Base-by-base conservation (phyloP, 2,797 vertebrate species). In the Danio aesculapii region DNA sequence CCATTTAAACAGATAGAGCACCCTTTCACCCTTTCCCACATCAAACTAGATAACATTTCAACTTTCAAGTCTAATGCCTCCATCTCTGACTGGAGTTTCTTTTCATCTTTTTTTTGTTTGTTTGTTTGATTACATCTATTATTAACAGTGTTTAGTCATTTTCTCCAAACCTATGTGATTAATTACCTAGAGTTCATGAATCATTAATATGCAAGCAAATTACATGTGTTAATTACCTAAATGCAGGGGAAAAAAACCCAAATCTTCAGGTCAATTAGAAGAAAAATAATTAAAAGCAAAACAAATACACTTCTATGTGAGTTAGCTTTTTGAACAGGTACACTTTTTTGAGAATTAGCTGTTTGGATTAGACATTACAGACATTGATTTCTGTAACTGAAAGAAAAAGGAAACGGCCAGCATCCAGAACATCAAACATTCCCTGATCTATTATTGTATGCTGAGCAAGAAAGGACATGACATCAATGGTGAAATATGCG, bases 401-500 rank as follows among this genome's bases (percentile, higher is more conserved):
- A 59, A 50, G 50, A 52, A 49, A 74, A 70, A 75, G 53, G 61
- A 52, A 47, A 19, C 8, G 17, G 30, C 30, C 1, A 2, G 44
- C 30, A n/a, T 73, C 47, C 61, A 73, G 43, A 49, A 47, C 10
- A 50, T 46, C 67, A 82, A 80, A 21, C 57, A 69, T 46, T 82
- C 47, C 62, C 64, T 70, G 79, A 83, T 75, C 64, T 84, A 70
- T 68, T 49, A 59, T 81, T 84, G 62, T 81, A 62, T 70, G 53
- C 61, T 72, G 49, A 84, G 68, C 72, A 81, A 57, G 19, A 61
- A 52, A 83, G 77, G 73, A 81, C 63, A 78, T 81, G 81, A 84
- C 46, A 46, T 84, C 74, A 81, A 57, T 12, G n/a, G 14, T 6
- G 19, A 86, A 63, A 81, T 66, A 77, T 46, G 77, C 58, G n/a